Percentiles rank a stretch among this genome's conserved stretches.
These are phyloP conservation scores for Littorina saxatilis DNA, from an alignment of 1,140 invertebrate species.

Conservation along the genomic window DNA sequence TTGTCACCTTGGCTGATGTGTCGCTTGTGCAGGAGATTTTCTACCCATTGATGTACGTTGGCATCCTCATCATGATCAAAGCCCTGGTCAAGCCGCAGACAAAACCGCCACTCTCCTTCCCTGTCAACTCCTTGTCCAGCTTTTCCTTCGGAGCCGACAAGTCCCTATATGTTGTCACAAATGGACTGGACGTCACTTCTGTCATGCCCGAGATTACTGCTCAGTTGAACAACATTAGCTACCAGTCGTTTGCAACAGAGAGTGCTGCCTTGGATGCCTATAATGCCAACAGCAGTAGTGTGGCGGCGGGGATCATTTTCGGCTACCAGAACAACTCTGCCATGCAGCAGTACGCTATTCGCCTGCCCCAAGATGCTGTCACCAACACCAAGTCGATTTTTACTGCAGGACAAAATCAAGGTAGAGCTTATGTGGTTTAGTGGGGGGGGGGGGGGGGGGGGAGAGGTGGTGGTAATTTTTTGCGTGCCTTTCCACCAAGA, in stretches of 20 bases:
- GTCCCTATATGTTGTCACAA: constrained; percentile 44
- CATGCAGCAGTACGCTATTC: constrained; percentile 36
- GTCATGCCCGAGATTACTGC: constrained; percentile 46
- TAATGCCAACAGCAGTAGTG: constrained; percentile 13
- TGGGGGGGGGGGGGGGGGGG: no score
- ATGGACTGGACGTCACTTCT: constrained; percentile 35
- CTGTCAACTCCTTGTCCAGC: constrained; percentile 25
- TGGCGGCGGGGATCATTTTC: constrained; percentile 44
- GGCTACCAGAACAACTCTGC: constrained; percentile 3
- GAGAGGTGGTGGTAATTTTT: neutral
- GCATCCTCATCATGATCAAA: constrained; percentile 56
- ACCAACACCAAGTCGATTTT: constrained; percentile 1
- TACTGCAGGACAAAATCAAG: constrained; percentile 19
- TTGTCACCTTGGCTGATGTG: neutral
- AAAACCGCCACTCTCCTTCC: constrained; percentile 46
- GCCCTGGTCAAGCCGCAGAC: constrained; percentile 42
- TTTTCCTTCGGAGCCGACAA: constrained; percentile 23
- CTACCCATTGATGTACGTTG: constrained; percentile 62
- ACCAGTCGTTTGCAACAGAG: constrained; percentile 39
- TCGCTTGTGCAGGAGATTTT: constrained; percentile 61
- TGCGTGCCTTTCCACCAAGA: no score
- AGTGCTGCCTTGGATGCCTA: constrained; percentile 42
- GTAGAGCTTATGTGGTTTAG: neutral
- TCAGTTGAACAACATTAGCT: constrained; percentile 32
- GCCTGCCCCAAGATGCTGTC: constrained; percentile 29